A percentile compares a stretch with the other conserved stretches of the same genome.
Conservation (phyloP, 2,888 invertebrate genomes). For the Mesopsocus fuscifrons region DNA sequence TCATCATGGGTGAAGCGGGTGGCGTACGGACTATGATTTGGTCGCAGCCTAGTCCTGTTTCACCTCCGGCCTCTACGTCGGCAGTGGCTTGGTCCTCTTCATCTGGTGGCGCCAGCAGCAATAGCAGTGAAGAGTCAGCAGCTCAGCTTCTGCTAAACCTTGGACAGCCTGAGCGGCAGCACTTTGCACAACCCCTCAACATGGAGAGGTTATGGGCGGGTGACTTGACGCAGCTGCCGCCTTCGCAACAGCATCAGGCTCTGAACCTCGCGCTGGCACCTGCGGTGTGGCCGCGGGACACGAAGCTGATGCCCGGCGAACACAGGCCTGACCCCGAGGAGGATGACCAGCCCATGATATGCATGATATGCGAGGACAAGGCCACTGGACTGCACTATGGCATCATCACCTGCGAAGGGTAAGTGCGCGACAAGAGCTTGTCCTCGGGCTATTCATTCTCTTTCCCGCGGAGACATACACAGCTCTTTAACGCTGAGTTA, state of each 20-base stretch:
- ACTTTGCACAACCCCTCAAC: constrained; percentile 47
- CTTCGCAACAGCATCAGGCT: constrained; percentile 51
- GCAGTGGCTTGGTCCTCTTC: constrained; percentile 8
- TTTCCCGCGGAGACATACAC: too few species aligned
- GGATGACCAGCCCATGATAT: constrained; percentile 86
- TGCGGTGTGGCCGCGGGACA: constrained; percentile 15
- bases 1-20: constrained; percentile 85
- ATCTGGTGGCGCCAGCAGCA: constrained; percentile 1
- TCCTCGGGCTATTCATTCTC: constrained; percentile 10
- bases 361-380: constrained; percentile 97
- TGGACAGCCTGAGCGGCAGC: constrained; percentile 21
- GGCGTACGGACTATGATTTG: constrained; percentile 59
- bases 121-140: constrained; percentile 30
- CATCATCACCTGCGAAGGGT: constrained; percentile 97
- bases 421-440: constrained; percentile 22
- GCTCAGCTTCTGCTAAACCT: constrained; percentile 30
- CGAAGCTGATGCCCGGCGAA: constrained; percentile 20
- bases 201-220: constrained; percentile 88
- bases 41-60: constrained; percentile 35
- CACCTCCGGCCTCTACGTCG: constrained; percentile 30
- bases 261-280: constrained; percentile 11
- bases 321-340: constrained; percentile 30
- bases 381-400: constrained; percentile 97
- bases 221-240: constrained; percentile 64
- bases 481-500: not conserved